Conservation (phyloP, 2,113 vertebrate species). For the Syrmaticus mikado region DNA sequence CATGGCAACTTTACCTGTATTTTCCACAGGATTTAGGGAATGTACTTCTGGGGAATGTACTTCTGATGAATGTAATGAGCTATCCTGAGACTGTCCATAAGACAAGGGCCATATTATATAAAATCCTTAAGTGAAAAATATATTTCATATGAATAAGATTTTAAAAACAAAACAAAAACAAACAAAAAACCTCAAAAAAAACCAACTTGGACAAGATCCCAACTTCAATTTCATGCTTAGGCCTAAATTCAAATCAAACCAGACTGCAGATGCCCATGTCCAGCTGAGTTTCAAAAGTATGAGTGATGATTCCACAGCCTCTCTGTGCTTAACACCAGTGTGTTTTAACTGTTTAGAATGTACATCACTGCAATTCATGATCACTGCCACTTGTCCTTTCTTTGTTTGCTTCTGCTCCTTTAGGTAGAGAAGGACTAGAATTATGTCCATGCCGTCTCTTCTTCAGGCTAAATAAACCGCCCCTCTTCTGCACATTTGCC, state of each 20-base stretch:
- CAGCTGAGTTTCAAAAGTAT: not conserved
- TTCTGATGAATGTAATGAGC: not conserved
- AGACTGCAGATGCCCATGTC: not conserved
- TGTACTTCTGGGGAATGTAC: not conserved
- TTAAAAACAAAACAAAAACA: not conserved
- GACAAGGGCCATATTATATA: not conserved
- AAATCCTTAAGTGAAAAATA: not conserved
- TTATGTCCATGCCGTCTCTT: not conserved
- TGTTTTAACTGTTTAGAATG: not conserved
- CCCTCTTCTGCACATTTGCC: not conserved
- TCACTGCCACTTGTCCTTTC: not conserved
- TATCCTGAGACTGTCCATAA: not conserved
- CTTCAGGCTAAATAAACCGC: not conserved
- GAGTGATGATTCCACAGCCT: not conserved
- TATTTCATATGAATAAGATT: not conserved
- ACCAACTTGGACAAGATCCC: not conserved
- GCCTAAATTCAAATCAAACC: not conserved
- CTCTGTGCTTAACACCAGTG: not conserved
- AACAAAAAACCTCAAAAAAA: too few species aligned
- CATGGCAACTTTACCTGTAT: not conserved
- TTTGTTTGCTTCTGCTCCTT: not conserved
- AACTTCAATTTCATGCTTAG: not conserved
- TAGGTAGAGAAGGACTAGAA: not conserved
- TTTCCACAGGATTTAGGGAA: not conserved
- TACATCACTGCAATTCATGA: not conserved